These are phyloP conservation scores for Fopius arisanus DNA, from an alignment of 1,140 invertebrate species.

Conservation along the genomic window DNA sequence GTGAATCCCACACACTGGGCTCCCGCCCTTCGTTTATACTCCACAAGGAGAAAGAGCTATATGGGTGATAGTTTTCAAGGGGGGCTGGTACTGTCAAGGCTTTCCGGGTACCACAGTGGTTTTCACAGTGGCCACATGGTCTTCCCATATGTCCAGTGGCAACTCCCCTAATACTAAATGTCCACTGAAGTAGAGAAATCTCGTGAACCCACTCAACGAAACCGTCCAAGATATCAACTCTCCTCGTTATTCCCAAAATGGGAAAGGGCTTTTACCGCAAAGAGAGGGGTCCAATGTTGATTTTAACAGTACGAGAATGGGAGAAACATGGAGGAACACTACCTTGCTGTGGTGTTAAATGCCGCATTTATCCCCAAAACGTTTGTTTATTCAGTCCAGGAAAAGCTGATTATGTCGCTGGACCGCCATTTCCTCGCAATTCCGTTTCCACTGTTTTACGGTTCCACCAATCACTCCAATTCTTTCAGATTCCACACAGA, in stretches of 20 bases:
- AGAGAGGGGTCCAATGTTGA: not conserved
- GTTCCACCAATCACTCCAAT: not conserved
- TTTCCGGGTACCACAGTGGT: slow-evolving; percentile 29
- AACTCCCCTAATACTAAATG: slow-evolving; percentile 45
- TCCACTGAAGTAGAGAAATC: slow-evolving; percentile 45
- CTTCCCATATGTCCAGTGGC: slow-evolving; percentile 54
- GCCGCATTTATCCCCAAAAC: slow-evolving; percentile 23
- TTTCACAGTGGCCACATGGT: slow-evolving; percentile 50
- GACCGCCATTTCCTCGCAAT: not conserved
- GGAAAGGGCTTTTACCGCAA: not conserved
- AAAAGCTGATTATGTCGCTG: slow-evolving; percentile 33
- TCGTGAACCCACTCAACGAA: slow-evolving; percentile 35
- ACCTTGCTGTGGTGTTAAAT: slow-evolving; percentile 3
- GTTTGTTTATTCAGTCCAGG: slow-evolving; percentile 35
- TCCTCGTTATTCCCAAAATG: slow-evolving; percentile 3
- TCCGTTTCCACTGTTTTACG: not conserved
- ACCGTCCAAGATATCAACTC: slow-evolving; percentile 16
- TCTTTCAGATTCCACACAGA: slow-evolving; percentile 5
- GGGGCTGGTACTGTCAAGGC: slow-evolving; percentile 16
- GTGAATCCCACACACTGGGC: slow-evolving; percentile 29
- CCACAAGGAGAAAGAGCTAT: slow-evolving; percentile 12
- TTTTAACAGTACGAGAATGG: not conserved
- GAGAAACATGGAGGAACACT: not conserved
- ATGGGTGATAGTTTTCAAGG: slow-evolving; percentile 10
- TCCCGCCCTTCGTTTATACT: slow-evolving; percentile 25